Conservation (phyloP, 2,113 vertebrate species). For the Tyrannus savana region DNA sequence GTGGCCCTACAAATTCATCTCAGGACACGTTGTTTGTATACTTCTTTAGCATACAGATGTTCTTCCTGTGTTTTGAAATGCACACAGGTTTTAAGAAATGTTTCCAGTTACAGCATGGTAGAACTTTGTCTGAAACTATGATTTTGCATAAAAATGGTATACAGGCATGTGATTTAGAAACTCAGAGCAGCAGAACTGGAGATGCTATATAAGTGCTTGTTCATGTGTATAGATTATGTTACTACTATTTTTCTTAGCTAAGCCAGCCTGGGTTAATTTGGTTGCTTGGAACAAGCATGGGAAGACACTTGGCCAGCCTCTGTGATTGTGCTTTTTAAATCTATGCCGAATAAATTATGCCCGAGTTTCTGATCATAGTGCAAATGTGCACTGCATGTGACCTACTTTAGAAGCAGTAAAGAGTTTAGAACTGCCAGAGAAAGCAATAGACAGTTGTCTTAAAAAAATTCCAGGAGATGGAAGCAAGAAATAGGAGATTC, state of each 20-base stretch:
- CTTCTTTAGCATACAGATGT: not conserved
- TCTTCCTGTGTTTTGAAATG: not conserved
- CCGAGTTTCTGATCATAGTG: not conserved
- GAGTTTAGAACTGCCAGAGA: not conserved
- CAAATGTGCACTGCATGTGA: not conserved
- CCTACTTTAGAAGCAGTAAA: not conserved
- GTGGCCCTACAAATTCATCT: not conserved
- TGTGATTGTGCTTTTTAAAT: not conserved
- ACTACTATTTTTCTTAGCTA: not conserved
- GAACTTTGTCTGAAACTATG: not conserved
- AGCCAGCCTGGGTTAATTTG: too few relatives aligned
- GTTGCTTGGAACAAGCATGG: not conserved
- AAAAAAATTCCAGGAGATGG: not conserved
- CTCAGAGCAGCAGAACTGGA: not conserved
- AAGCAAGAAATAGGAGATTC: not conserved
- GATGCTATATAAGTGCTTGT: not conserved
- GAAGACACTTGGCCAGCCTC: not conserved
- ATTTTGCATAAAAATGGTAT: not conserved
- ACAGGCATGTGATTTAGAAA: not conserved
- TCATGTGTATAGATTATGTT: not conserved
- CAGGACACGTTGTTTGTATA: not conserved
- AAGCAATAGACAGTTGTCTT: not conserved
- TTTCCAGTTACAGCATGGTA: not conserved
- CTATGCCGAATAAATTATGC: not conserved
- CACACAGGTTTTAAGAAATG: not conserved